Evolutionary conservation across 2,797 vertebrate species (phyloP).

Genomic region (Podargus strigoides): DNA sequence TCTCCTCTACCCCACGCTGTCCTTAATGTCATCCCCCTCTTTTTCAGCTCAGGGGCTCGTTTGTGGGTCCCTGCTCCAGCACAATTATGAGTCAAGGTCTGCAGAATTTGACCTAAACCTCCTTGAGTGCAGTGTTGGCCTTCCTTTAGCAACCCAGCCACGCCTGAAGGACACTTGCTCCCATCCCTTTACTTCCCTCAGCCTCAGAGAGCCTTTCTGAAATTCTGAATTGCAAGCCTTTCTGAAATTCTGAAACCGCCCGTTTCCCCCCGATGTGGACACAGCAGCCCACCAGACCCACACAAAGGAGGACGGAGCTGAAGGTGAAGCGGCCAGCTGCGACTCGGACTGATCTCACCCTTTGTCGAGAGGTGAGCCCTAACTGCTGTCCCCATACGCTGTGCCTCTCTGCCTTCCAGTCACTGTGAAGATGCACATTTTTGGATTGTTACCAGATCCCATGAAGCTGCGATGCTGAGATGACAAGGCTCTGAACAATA

Average conservation of each 20-base stretch:
- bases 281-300: not conserved
- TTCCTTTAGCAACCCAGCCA: not conserved
- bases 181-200: not conserved
- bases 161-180: not conserved
- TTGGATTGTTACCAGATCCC: not conserved
- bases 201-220: not conserved
- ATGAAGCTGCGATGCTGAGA: not conserved
- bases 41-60: not conserved
- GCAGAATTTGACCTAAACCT: not conserved
- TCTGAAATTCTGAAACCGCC: not conserved
- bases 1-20: not conserved
- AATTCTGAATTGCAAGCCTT: not conserved
- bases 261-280: not conserved
- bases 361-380: not conserved
- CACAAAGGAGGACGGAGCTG: not conserved
- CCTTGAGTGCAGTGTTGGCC: not conserved
- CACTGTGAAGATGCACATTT: not conserved
- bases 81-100: not conserved
- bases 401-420: not conserved
- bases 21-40: not conserved
- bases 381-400: not conserved
- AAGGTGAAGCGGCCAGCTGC: not conserved
- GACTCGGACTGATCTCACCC: not conserved
- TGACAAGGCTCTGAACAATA: not conserved
- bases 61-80: not conserved